A percentile compares a stretch with the other conserved stretches of the same genome.
Evolutionary conservation across 2,888 invertebrate genomes (phyloP).

Genomic region (Polydesmus complanatus): DNA sequence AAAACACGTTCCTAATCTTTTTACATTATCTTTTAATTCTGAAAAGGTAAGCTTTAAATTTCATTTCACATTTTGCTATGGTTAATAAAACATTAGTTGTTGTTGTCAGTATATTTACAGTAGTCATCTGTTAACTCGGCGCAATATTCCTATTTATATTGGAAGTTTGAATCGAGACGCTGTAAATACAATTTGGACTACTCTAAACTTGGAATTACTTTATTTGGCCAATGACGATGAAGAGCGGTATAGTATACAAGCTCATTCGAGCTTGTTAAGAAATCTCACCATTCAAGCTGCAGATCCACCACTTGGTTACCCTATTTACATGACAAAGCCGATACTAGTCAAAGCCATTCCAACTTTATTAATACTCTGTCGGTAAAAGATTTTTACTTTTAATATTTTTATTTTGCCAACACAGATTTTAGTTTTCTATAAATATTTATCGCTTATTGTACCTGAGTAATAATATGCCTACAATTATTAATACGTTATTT

Average conservation of each 20-base stretch:
- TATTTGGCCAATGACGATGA: conserved; percentile 40
- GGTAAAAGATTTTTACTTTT: too few species aligned
- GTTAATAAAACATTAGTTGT: conserved; percentile 1
- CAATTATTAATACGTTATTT: too few species aligned
- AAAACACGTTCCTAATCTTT: conserved; percentile 29
- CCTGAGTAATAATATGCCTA: too few species aligned
- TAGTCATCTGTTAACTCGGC: conserved; percentile 31
- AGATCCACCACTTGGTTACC: conserved; percentile 36
- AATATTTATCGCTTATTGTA: too few species aligned
- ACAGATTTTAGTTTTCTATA: too few species aligned
- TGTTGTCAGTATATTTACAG: conserved; percentile 28
- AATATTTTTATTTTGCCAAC: too few species aligned
- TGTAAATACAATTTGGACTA: conserved; percentile 36
- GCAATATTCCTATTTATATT: conserved; percentile 26
- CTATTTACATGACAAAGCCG: conserved; percentile 27
- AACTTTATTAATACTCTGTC: not conserved
- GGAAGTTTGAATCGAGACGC: conserved; percentile 32
- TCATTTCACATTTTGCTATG: not conserved
- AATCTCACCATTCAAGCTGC: conserved; percentile 36
- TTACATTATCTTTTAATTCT: conserved; percentile 24
- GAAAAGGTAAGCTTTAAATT: conserved; percentile 21
- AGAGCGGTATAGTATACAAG: conserved; percentile 35
- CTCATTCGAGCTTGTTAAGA: conserved; percentile 32
- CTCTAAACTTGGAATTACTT: conserved; percentile 28
- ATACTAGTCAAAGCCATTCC: conserved; percentile 3